Evolutionary conservation across 92 coral and sea anemone species (phyloP), one percentile per base, ranked within the genome.

Genomic region (Epizoanthus stellaris): DNA sequence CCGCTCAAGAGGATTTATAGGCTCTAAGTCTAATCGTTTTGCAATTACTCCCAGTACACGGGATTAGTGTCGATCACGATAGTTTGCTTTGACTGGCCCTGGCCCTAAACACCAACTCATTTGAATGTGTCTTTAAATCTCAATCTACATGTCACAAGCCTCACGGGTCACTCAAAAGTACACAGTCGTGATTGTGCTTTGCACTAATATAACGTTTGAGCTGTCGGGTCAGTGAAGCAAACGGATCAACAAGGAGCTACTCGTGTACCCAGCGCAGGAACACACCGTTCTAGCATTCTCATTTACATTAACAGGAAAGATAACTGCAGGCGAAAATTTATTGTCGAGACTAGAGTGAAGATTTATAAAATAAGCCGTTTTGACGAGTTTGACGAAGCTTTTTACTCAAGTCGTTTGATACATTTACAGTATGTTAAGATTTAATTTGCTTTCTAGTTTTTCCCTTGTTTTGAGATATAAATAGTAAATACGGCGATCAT

Each of bases 271-370:
- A 45, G 57, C 40, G 40, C 39, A 39, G 69, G 6, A 76, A 67
- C 6, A 59, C 36, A 58, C 42, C 65, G 63, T 59, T 61, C 64
- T 77, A 61, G 59, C 71, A 77, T 39, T 62, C 39, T 77, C 39
- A 77, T 77, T 77, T 77, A 63, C 71, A 77, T 77, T 77, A 61
- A 20, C 47, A 77, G 82, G 71, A 77, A 77, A 34, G 47, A 34
- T 69, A 77, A 61, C 16, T 62, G n/a, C 66, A 61, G 56, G 56
- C 56, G 10, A 49, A 63, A 15, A 36, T 42, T 76, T 63, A 70
- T 63, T 79, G 71, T 20, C 21, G 36, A 79, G 49, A 20, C n/a
- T 61, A 62, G 13, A 25, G 36, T 68, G 42, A 38, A 36, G 65
- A 42, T 14, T 8, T 39, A 43, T 54, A 79, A 64, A 63, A 39